Base-by-base conservation (phyloP, 2,888 invertebrate species). In the Acanthococcus lagerstroemiae region DNA sequence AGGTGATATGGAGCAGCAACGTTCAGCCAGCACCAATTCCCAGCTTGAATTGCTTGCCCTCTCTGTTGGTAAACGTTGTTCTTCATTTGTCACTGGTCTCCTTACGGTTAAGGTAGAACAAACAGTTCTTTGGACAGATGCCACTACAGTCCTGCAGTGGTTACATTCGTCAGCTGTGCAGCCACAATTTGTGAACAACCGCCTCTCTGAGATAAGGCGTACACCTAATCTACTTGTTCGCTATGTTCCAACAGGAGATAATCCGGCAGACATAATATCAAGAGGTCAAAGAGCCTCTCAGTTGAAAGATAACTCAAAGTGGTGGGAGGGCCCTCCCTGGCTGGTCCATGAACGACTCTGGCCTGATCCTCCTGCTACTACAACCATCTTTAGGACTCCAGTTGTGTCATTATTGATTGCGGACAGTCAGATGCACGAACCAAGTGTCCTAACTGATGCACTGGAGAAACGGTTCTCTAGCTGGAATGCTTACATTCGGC, bases 111-210 rank as follows among this genome's bases (percentile, higher is more conserved):
- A 7, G 9, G 1, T 22, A 24, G 9, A 22, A 12, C 6, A 22
- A 6, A 52, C 7, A 24, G 24, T 52, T 44, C 6, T 60, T 2
- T 60, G 60, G 60, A 46, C 60, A 17, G 60, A 60, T 25, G 46
- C 46, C 4, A 26, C 48, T 4, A 48, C 48, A 17, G 60, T 60
- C 15, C 25, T 60, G 2, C 60, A 60, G 48, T 60, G 60, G 60
- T 48, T 46, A 27, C 7, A 60, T 60, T 4, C 48, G 9, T 15
- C 3, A 6, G 25, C 37, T 12, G 17, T 26, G 4, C 27, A 22
- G 12, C 60, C 48, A n/a, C 7, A 25, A 26, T 60, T 60, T 60
- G 25, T 60, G 2, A 25, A 48, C 4, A 60, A 60, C 25, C 60
- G 48, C 2, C n/a, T 60, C 1, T 9, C 6, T 5, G 48, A 60